phyloP scores from a whole-genome alignment of 2,113 vertebrate species.

The Butorides virescens region DNA sequence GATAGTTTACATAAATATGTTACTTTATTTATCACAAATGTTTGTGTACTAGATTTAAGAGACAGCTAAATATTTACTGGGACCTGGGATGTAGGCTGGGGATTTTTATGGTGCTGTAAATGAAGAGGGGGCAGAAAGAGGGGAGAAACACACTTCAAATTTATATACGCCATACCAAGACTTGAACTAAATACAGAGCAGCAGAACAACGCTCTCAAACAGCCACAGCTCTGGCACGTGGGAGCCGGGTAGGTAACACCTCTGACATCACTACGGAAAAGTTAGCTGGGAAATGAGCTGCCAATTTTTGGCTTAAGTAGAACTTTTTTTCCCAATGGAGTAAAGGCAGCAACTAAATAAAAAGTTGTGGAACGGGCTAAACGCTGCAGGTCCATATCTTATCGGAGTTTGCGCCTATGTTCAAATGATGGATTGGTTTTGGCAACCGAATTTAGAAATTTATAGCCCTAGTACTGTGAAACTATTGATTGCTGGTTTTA shows the following conservation, averaged over 20 bases:
- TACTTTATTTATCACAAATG: background rate
- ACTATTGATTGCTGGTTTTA: slow-evolving; percentile 12
- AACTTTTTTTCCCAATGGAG: background rate
- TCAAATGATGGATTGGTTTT: slow-evolving; percentile 25
- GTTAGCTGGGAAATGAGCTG: background rate
- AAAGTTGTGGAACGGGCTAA: background rate
- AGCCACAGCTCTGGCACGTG: background rate
- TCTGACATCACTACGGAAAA: background rate
- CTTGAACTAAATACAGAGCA: background rate
- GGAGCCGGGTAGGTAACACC: background rate
- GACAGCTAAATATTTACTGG: background rate
- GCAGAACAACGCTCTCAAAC: background rate
- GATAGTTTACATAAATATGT: background rate
- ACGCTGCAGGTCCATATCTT: background rate
- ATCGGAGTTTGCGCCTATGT: background rate
- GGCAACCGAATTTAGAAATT: slow-evolving; percentile 12
- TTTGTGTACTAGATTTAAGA: background rate
- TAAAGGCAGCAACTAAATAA: slow-evolving; percentile 2
- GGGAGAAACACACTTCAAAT: background rate
- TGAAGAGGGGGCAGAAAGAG: background rate
- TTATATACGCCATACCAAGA: background rate
- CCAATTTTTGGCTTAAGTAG: background rate
- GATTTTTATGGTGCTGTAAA: background rate
- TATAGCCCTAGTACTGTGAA: background rate
- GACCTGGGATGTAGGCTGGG: background rate